Evolutionary conservation across 2,113 vertebrate genomes (phyloP), one percentile per base, ranked within the genome.

Genomic region (Grammomys dolichurus): DNA sequence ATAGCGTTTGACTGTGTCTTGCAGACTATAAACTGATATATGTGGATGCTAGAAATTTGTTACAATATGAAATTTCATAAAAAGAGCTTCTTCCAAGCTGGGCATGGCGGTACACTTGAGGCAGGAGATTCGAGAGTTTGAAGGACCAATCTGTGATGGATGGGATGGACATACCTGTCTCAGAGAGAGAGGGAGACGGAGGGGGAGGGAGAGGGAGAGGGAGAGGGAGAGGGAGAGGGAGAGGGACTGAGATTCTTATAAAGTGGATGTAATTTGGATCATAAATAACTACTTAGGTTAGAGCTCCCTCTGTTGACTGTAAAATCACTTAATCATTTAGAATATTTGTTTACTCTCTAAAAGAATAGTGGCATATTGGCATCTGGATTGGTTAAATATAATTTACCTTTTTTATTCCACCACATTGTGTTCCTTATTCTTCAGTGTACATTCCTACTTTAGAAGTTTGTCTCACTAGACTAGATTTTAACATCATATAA

Each of bases 221-320:
- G 48, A 51, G 48, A 51, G 9, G 9, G 48, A 51, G 9, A 51
- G 48, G 9, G 9, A 51, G 48, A 51, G 9, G 9, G 48, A 48
- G 48, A 48, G 48, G 7, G 48, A 48, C 24, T 88, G 63, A 77
- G 5, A 82, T 70, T 86, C 24, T 95, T 95, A 60, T 33, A 87
- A 33, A 69, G 63, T 76, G n/a, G 90, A 33, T 78, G 69, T 7
- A 31, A 69, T 43, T 84, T 75, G 33, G n/a, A 90, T 97, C 80
- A 95, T 91, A 20, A 95, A 94, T 87, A 58, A 58, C 89, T 92
- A 65, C 77, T 97, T 93, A 89, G 70, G 91, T 93, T 97, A 95
- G 96, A 96, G 96, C 94, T 94, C 97, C 97, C 97, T 97, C 97
- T 98, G 75, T 93, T 97, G 97, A 84, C 89, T 94, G 40, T 94